Conservation (phyloP, 1,140 invertebrate species). For the Papilio polytes region DNA sequence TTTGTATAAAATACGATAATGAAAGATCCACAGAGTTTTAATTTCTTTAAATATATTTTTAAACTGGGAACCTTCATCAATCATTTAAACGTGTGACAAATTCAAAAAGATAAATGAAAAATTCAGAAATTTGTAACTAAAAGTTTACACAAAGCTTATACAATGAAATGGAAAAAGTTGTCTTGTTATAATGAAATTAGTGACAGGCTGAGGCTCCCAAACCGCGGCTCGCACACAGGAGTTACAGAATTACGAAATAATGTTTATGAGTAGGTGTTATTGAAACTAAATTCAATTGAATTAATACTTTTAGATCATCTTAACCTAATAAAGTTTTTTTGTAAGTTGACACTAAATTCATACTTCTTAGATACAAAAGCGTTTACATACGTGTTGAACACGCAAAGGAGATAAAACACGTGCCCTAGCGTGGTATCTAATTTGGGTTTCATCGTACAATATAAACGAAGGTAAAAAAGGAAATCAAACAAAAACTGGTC, state of each 20-base stretch:
- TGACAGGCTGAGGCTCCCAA: conserved; percentile 21
- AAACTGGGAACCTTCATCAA: background rate
- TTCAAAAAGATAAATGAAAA: conserved; percentile 49
- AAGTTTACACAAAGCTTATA: conserved; percentile 57
- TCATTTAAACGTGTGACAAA: background rate
- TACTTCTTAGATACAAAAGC: background rate
- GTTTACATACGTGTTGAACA: no score
- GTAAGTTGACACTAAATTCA: no score
- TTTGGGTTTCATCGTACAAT: background rate
- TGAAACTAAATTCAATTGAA: no score
- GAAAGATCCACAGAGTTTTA: no score
- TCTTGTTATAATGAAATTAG: conserved; percentile 74
- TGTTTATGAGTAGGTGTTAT: no score
- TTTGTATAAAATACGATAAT: background rate
- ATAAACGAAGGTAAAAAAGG: conserved; percentile 14
- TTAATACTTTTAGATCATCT: no score
- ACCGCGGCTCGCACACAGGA: background rate
- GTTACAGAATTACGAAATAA: no score
- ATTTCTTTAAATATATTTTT: background rate
- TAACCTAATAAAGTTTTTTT: no score
- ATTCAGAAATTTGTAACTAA: conserved; percentile 61
- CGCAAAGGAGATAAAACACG: no score
- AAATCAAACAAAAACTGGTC: background rate
- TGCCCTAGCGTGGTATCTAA: no score
- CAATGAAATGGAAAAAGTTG: conserved; percentile 74